These are phyloP conservation scores for Heliconius hermathena DNA, from an alignment of 1,140 invertebrate genomes.

Conservation along the genomic window DNA sequence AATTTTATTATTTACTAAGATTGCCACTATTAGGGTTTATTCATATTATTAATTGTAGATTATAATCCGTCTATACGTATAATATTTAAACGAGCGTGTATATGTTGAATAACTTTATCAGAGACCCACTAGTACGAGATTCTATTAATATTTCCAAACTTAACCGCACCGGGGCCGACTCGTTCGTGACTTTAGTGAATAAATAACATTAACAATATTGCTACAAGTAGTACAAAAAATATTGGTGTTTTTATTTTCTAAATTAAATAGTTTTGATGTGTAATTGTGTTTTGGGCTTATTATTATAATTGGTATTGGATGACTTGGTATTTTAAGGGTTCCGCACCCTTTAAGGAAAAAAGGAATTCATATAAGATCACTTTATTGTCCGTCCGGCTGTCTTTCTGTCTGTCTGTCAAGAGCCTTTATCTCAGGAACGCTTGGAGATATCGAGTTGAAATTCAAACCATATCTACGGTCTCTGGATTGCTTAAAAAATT, in stretches of 20 bases:
- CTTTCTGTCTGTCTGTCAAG: no score
- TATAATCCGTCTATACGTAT: background rate
- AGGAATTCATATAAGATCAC: no score
- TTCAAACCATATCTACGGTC: no score
- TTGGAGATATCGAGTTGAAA: no score
- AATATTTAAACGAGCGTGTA: background rate
- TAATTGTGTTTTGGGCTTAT: no score
- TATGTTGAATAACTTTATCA: slow-evolving; percentile 6
- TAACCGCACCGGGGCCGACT: background rate
- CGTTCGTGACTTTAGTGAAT: background rate
- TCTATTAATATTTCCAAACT: slow-evolving; percentile 7
- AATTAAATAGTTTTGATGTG: no score
- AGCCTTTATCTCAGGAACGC: no score
- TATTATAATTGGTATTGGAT: no score
- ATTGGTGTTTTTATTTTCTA: background rate
- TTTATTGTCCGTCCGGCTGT: no score
- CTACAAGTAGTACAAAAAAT: background rate
- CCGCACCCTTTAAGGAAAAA: no score
- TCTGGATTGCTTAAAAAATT: no score
- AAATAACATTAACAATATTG: background rate
- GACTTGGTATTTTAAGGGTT: no score
- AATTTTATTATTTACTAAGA: background rate
- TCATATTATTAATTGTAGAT: background rate
- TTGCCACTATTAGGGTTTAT: background rate
- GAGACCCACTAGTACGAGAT: background rate